Evolutionary conservation across 2,888 invertebrate species (phyloP), one percentile per base, ranked within the genome.

Genomic region (Oegoconia quadripuncta): DNA sequence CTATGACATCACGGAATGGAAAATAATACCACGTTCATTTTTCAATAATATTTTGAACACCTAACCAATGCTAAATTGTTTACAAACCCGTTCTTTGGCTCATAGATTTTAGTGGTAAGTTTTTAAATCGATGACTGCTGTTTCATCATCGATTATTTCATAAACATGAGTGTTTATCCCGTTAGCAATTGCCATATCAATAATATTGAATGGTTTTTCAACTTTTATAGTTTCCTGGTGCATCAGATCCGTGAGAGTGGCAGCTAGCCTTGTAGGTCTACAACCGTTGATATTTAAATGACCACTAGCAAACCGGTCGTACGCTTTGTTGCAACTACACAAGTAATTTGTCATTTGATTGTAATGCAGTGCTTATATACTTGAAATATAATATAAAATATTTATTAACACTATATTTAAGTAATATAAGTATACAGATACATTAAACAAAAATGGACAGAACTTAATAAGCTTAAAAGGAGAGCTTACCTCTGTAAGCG

Each of bases 161-260:
- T 18, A 18, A 2, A 30, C 30, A 18, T 12, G 11, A 30, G 12
- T 9, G 9, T 22, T 31, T 20, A 15, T n/a, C 14, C 11, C 26
- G 26, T 35, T 36, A 34, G 28, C 34, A 22, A 36, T 26, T 38
- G 17, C 28, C 17, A 34, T 41, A 37, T 13, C 35, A 23, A 40
- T 36, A 32, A 37, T 20, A 15, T 12, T 22, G 7, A 32, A 20
- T 29, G 22, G 8, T 28, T 28, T 23, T 38, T 38, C 12, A 23
- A 7, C 27, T 23, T 42, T 43, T 33, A 48, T 40, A 29, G 40
- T 41, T 45, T 48, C 48, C 44, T 48, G 42, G 23, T 18, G n/a
- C 25, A 12, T 6, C 2, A 35, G 37, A 38, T 41, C 41, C 45
- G 42, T 45, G 45, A 43, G 48, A 44, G 42, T 18, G 33, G 38